Base-by-base conservation (phyloP, 2,888 invertebrate species). In the Eristalis intricaria region DNA sequence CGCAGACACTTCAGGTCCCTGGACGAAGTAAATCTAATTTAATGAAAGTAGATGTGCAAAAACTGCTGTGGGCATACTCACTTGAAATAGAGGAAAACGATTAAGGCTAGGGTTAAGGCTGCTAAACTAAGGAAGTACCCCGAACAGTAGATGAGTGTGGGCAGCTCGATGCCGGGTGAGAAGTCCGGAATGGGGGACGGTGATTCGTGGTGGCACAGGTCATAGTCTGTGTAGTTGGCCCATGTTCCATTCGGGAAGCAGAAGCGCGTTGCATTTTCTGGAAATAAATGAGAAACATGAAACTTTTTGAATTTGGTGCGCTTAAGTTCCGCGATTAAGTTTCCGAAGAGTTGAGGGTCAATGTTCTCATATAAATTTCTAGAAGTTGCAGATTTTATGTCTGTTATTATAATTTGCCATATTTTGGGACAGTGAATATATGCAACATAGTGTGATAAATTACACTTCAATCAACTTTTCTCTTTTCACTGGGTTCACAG, bases 1-100 rank as follows among this genome's bases (percentile, higher is more conserved):
- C 98, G 94, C 89, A 98, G 94, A 94, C 98, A 98, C 92, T 97
- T 95, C 81, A 99, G 95, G 93, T 98, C 98, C 93, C 98, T 99
- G 69, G 50, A 73, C 5, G 38, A 56, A 84, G 50, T 23, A 58
- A 23, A 68, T 63, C 22, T 43, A 43, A 8, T 32, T 10, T 43
- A 70, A 65, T 65, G 8, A 64, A 65, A 32, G 11, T 50, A 22
- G 22, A 56, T 66, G 60, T 10, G 23, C 13, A 22, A n/a, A 13
- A 26, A 13, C 5, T 11, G 23, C 4, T n/a, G 19, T 19, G 3
- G 2, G 13, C 56, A 7, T 86, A 95, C 97, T 96, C 94, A 98
- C 98, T 97, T 98, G 94, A 97, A 98, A 92, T 97, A 96, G 87
- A 97, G 93, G 93, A 98, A 98, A 90, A 98, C 97, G 92, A 95